These are phyloP conservation scores for Petrolisthes manimaculis DNA, from an alignment of 2,888 invertebrate genomes.

Conservation along the genomic window DNA sequence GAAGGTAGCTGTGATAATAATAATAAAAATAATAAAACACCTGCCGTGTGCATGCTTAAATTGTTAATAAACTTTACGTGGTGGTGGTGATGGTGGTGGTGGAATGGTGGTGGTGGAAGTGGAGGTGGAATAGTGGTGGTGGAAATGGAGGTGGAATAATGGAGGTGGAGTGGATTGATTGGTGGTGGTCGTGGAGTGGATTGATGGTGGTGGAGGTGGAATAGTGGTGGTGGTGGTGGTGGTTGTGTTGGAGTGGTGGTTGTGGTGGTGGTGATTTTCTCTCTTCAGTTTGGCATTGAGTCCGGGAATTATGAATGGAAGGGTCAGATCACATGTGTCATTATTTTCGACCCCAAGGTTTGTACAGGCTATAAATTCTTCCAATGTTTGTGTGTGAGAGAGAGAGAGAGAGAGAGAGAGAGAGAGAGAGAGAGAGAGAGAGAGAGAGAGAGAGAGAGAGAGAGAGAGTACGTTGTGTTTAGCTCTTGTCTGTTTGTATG, in stretches of 20 bases:
- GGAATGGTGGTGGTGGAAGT: background rate
- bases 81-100: background rate
- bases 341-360: no score
- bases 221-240: background rate
- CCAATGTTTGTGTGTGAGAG: conserved; percentile 13
- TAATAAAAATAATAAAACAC: conserved; percentile 1
- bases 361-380: no score
- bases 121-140: background rate
- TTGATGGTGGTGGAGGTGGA: background rate
- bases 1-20: background rate
- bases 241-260: no score
- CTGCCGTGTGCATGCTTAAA: background rate
- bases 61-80: background rate
- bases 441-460: background rate
- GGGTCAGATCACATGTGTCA: no score
- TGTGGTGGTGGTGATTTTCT: background rate
- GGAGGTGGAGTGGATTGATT: background rate
- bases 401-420: conserved; percentile 29
- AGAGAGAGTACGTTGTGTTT: background rate
- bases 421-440: background rate
- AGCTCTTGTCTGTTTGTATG: conserved; percentile 18
- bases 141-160: background rate
- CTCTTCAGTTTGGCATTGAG: no score
- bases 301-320: background rate
- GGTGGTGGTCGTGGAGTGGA: background rate